Evolutionary conservation across 2,888 invertebrate species (phyloP), one percentile per base, ranked within the genome.

Genomic region (Apotomis turbidana): DNA sequence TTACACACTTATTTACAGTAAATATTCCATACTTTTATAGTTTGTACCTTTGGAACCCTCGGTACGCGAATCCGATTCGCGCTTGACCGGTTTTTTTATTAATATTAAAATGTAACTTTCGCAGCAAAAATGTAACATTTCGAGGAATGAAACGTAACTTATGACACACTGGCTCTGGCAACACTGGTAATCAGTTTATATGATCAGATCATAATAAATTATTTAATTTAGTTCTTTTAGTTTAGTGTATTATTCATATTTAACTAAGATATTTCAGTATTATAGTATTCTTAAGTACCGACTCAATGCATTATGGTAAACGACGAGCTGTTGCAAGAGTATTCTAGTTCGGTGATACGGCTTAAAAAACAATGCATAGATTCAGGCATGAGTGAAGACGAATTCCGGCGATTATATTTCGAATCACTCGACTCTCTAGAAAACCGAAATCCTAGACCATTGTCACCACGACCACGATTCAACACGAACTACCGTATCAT

Each of bases 321-420:
- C 70, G 78, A 79, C 73, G 81, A 87, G 76, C 38, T 76, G 75
- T 77, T 89, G 52, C 78, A 83, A 76, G 84, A 89, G 46, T 91
- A 96, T 85, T 91, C 93, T 69, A 89, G 93, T 77, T 93, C 95
- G 76, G 91, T 96, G 64, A 91, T 92, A 76, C 90, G 93, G 78
- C 86, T 97, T 57, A 94, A 93, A 78, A 87, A 90, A 76, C 90
- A 95, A 80, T 96, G 95, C 71, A 89, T 88, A 76, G 89, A 94
- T 68, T 91, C 94, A 77, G 95, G 95, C 66, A 88, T 97, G 77
- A 94, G 90, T 54, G 95, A 96, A 74, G 88, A 93, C 52, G 95
- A 96, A 83, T 95, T 96, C 76, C 92, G 95, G 76, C 86, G 93
- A 84, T 90, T 96, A 76, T 95, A 93, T 81, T 82, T 92, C 80